Base-by-base conservation (phyloP, 1,140 invertebrate genomes). In the Drosophila ohnishii region DNA sequence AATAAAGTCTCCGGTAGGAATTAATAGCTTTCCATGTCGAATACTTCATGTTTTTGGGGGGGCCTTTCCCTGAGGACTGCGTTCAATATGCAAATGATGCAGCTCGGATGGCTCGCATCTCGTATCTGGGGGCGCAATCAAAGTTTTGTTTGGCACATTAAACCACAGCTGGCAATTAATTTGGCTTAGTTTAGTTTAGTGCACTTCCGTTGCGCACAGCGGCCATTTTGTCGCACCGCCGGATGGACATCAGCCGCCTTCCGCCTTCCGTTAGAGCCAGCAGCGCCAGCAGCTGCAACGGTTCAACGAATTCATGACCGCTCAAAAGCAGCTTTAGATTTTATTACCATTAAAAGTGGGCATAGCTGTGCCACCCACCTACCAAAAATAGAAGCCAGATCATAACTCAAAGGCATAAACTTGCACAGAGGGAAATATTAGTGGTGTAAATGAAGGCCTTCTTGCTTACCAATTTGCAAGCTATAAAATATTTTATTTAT, bases 121-220 rank as follows among this genome's bases (percentile, higher is more conserved):
- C 55, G 51, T 78, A 53, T 71, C 75, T 72, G 75, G 48, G 58
- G 61, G 84, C 60, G 28, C 47, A 74, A 84, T 87, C 80, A 87
- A 80, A 88, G 72, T 87, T 88, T 84, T 82, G 83, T 80, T 71
- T 86, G 83, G 83, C 83, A 86, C 83, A 86, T 86, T 86, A 82
- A 86, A 83, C 83, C 72, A 77, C 66, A 75, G 75, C 66, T 73
- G 76, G 84, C 83, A 88, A 86, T 86, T 88, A 87, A 86, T 86
- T 86, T 87, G 84, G 83, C 83, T 86, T 88, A 86, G 83, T 87
- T 86, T 78, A 86, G 84, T 82, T 86, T 83, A 86, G 84, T 86
- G 84, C 82, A 83, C 82, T 86, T 86, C 82, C 83, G 82, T 65
- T 86, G 84, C 66, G 74, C 82, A 87, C 79, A 80, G 82, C 83